Percentiles rank a stretch among this genome's conserved stretches.
These are phyloP conservation scores for Megalopta genalis DNA, from an alignment of 1,140 invertebrate genomes.

Conservation along the genomic window DNA sequence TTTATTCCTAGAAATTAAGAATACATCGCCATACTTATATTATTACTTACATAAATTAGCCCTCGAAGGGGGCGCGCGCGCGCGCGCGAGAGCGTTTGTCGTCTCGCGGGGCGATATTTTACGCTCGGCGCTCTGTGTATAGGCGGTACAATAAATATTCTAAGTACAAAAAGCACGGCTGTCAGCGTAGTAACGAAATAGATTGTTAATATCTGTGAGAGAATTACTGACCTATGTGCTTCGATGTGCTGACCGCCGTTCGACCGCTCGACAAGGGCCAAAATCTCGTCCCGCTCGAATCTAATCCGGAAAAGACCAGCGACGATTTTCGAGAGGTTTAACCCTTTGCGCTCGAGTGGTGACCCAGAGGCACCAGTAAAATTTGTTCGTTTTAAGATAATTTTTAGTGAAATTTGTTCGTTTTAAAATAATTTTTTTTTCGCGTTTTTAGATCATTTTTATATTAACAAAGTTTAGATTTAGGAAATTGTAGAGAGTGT, in stretches of 20 bases:
- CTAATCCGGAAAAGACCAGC: too few relatives aligned
- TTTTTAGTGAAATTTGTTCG: too few relatives aligned
- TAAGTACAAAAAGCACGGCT: slow-evolving; percentile 74
- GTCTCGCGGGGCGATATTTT: slow-evolving; percentile 19
- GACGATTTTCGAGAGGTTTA: too few relatives aligned
- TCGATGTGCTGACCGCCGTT: background rate
- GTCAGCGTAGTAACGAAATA: slow-evolving; percentile 49
- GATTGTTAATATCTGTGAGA: slow-evolving; percentile 40
- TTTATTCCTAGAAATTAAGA: slow-evolving; percentile 60
- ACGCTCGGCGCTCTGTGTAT: slow-evolving; percentile 40
- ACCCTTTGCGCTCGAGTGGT: too few relatives aligned
- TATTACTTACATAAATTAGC: slow-evolving; percentile 50
- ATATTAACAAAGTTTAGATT: too few relatives aligned
- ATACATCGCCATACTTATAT: slow-evolving; percentile 47
- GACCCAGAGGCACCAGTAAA: too few relatives aligned
- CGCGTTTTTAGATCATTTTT: too few relatives aligned
- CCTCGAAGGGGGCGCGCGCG: slow-evolving; percentile 14
- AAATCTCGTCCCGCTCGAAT: background rate
- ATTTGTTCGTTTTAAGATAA: too few relatives aligned
- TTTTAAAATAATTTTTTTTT: too few relatives aligned
- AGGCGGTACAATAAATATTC: slow-evolving; percentile 71
- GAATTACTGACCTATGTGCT: slow-evolving; percentile 37
- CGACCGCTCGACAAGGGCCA: slow-evolving; percentile 4
- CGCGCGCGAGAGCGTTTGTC: background rate
- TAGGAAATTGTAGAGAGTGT: too few relatives aligned